Evolutionary conservation across 2,888 invertebrate species (phyloP), one percentile per base, ranked within the genome.

Genomic region (Eilema depressum): DNA sequence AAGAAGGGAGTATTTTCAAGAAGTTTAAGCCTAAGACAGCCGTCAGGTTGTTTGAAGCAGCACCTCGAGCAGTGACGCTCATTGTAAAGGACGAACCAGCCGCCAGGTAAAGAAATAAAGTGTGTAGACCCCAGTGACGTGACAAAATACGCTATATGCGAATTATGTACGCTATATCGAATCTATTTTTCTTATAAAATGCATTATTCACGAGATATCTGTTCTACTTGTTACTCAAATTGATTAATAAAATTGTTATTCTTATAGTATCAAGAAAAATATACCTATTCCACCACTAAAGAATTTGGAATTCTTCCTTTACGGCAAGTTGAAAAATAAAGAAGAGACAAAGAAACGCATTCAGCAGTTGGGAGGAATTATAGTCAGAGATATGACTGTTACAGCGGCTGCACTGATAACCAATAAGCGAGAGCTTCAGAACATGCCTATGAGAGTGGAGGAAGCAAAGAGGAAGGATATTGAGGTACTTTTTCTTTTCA

Each of bases 321-420:
- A 96, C 67, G 97, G 97, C 0, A 94, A 96, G 69, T 90, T 96
- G 47, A 89, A 95, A 10, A 92, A 94, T 11, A 97, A 97, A 80
- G 96, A 96, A 0, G 96, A 96, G 0, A 79, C 98, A 0, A 98
- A 97, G 80, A 96, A 96, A 57, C 96, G 96, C 62, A 97, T 99
- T 60, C 87, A 96, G 28, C 96, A 96, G 73, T 89, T 98, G 67
- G 99, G 99, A 0, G 99, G 99, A 0, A 96, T 96, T 75, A 96
- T 98, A 0, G 95, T 95, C 0, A 94, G 94, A 4, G 97, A 97
- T 88, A 93, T 98, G 63, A 93, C 96, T 5, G 95, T 96, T 41
- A 96, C 96, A 26, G 91, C 97, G 0, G 97, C 97, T 53, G 98
- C 98, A 10, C 96, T 98, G 7, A 97, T 99, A 75, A 97, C 98